Evolutionary conservation across 2,797 vertebrate genomes (phyloP), one percentile per base, ranked within the genome.

Genomic region (Pipistrellus nathusii): DNA sequence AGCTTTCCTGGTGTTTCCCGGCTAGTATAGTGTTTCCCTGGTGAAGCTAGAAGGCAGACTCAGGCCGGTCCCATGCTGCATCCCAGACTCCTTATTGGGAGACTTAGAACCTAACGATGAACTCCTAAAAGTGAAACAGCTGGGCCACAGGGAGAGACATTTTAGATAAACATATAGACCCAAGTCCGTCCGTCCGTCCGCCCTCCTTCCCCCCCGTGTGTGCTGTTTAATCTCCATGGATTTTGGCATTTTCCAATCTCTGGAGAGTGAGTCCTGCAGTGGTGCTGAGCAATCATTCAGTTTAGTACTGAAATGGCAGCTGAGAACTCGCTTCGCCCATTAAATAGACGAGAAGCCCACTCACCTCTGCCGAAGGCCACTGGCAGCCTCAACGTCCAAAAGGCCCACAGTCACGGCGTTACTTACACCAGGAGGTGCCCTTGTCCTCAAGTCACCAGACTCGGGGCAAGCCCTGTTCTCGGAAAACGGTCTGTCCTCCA

Each of bases 311-410:
- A 32, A 92, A 80, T 1, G 38, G 72, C 48, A 55, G 51, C 35
- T 44, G 38, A 15, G 41, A 25, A 48, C 32, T 35, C 5, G 3
- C 30, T 25, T 30, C 15, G 48, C 32, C 55, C 25, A 30, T 32
- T 78, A 51, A 85, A 66, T 41, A 72, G n/a, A 38, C 9, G 30
- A 85, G 59, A 92, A 76, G n/a, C n/a, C 59, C 64, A 48, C 76
- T 15, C 20, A 71, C 85, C 94, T 88, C 88, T 94, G 90, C 9
- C 90, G 41, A 5, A 3, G 81, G 59, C 94, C 81, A 41, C 76
- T 17, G 57, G 44, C 14, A 72, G 88, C 94, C 82, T 78, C 46
- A 32, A 27, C 7, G 77, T 72, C 80, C 17, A 25, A 12, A 46
- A 1, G 57, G 88, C 32, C 25, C 93, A 90, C 11, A 86, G 90